Evolutionary conservation across 1,140 invertebrate genomes (phyloP), one percentile per base, ranked within the genome.

Genomic region (Drosophila pruinosa): DNA sequence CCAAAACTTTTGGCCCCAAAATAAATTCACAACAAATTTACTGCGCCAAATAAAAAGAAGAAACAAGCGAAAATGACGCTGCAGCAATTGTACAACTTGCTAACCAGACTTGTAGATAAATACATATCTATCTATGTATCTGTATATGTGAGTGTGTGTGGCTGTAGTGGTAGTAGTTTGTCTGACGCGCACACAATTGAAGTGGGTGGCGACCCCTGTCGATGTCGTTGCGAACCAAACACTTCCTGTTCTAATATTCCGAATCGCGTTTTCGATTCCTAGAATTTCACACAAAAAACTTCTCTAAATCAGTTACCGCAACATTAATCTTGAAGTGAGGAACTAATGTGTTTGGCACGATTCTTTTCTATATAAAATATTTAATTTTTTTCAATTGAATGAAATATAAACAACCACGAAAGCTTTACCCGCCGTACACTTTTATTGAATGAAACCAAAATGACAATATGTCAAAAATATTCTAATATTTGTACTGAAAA

Each of bases 21-120:
- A 81, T 74, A 81, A 81, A 70, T 74, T 65, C 41, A 50, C 48
- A 45, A 38, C 54, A 47, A 73, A 36, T 64, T 58, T 68, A 76
- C 61, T 76, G 72, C 75, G 62, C 53, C 68, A 67, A 64, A 72
- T 8, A 14, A 14, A 53, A 43, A 7, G 26, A 7, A 3, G 14
- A 2, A 28, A 28, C 7, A 6, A 52, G 41, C 53, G 17, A 48
- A 59, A 54, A 75, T 58, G 56, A 59, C 69, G 61, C 34, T 78
- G 67, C 78, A 36, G 56, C 50, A 54, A 61, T 56, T 77, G 52
- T 57, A 71, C 58, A 70, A 75, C 45, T 52, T 34, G 50, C 19
- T 53, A 38, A 38, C 19, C 50, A 38, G 50, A 53, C 50, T 36
- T 53, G 22, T 53, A 53, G 50, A 53, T 52, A 62, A 39, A 62